Base-by-base conservation (phyloP, 2,888 invertebrate species). In the Chalcis sispes region DNA sequence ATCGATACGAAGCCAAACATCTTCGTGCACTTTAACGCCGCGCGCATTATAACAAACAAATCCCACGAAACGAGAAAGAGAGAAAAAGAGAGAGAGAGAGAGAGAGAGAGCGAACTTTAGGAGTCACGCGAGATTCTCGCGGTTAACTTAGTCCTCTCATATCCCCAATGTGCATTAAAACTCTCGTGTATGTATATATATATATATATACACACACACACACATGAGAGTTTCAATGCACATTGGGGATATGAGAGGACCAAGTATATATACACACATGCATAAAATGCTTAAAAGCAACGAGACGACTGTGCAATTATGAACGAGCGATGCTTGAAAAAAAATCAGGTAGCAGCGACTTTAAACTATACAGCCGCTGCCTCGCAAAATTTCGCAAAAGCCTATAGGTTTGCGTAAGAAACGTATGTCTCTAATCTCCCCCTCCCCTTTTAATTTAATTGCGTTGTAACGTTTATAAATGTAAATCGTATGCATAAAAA, bases 341-440 rank as follows among this genome's bases (percentile, higher is more conserved):
- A 70, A 70, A 70, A 61, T 70, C 70, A 10, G 15, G 20, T 20
- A 10, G 36, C 10, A 36, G 36, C n/a, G n/a, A n/a, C n/a, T n/a
- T n/a, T n/a, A n/a, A n/a, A n/a, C 42, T 15, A 13, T 4, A 36
- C 40, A 15, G 7, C 32, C 20, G 18, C 40, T 13, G 5, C 5
- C 42, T 67, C 18, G 42, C 64, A 18, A 71, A 71, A 75, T 66
- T 75, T 71, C 66, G 71, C 71, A 71, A 75, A 71, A 71, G 42
- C 20, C 71, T 46, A 75, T 71, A 61, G 42, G 48, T 42, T 71
- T 71, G 65, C 58, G 50, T 70, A 75, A 75, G 54, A 72, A 40
- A 25, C 52, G 25, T n/a, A 23, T 7, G 5, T 7, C n/a, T 7
- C 54, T 40, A 4, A 13, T 52, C 25, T 32, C 23, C 2, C 7